Evolutionary conservation across 2,113 vertebrate genomes (phyloP).

Genomic region (Nanorana parkeri): DNA sequence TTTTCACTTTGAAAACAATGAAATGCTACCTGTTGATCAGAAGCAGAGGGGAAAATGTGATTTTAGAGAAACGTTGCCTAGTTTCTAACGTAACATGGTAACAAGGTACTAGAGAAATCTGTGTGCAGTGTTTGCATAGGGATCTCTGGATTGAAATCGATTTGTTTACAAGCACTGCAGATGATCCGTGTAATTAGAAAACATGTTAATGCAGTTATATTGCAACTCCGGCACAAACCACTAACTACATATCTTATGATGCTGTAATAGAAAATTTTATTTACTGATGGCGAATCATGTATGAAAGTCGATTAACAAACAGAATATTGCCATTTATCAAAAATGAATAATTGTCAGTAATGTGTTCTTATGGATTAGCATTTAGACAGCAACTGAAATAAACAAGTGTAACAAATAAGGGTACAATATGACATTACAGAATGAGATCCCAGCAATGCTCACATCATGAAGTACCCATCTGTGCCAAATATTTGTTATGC

Average conservation of each 20-base stretch:
- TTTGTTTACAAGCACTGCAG: constrained; percentile 37
- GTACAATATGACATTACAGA: not conserved
- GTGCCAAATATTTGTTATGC: too few species aligned
- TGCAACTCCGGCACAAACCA: constrained; percentile 14
- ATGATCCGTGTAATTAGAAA: constrained; percentile 34
- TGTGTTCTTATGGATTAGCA: not conserved
- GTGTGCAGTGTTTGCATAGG: not conserved
- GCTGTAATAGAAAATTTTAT: constrained; percentile 21
- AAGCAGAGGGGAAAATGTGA: constrained; percentile 29
- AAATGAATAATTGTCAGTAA: constrained; percentile 11
- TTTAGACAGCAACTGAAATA: constrained; percentile 2
- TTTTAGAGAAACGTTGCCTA: constrained; percentile 27
- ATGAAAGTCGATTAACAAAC: constrained; percentile 14
- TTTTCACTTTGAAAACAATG: constrained; percentile 43
- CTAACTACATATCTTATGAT: constrained; percentile 36
- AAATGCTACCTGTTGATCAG: constrained; percentile 47
- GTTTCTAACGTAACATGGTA: constrained; percentile 36
- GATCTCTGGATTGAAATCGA: constrained; percentile 14
- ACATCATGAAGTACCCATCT: too few species aligned
- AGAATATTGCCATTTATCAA: constrained; percentile 34
- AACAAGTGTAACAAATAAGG: constrained; percentile 25
- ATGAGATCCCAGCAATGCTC: too few species aligned
- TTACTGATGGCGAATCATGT: constrained; percentile 26
- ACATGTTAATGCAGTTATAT: constrained; percentile 33
- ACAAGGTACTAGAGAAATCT: constrained; percentile 35